Base-by-base conservation (phyloP, 92 coral and sea anemone genomes). In the Siderastrea siderea region DNA sequence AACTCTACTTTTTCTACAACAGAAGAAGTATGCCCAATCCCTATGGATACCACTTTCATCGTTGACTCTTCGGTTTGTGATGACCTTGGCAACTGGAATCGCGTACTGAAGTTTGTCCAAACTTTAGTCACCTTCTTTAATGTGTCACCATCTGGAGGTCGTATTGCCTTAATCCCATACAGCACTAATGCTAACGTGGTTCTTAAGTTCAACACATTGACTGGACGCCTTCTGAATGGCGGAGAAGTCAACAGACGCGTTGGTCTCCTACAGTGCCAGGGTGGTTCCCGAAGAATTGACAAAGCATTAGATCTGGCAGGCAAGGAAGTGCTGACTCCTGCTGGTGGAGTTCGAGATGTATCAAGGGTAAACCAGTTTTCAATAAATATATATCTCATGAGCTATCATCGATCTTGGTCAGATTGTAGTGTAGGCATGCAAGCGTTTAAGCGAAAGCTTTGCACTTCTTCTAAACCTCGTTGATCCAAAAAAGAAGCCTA, bases 41-140 rank as follows among this genome's bases (percentile, higher is more conserved):
- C 91, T 15, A 91, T 93, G 17, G 96, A 93, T 81, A 86, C 91
- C 5, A 93, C 94, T 43, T 90, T 93, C 74, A 74, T 93, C 67
- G 83, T 93, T 78, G 96, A 93, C 84, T 93, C 96, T 3, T 90
- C 94, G 0, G 94, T 92, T 8, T 91, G 96, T 64, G 91, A 91
- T 75, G 96, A 94, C 45, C 82, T 87, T 77, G 69, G 87, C 79
- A 93, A 93, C 84, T 93, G 91, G 55, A 90, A 90, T 79, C 70
- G 90, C 67, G 82, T 93, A 43, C 59, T 88, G 51, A 90, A 93
- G 68, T 70, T 90, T 69, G 84, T 93, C 52, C 92, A 93, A 62
- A 82, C 74, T 7, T 61, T 61, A 61, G 66, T 61, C 16, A 61
- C 5, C 66, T 61, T 3, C 16, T 61, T 61, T 19, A 61, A 61